A percentile compares a stretch with the other conserved stretches of the same genome.
These are phyloP conservation scores for Cantharis lateralis DNA, from an alignment of 2,888 invertebrate genomes.

Conservation along the genomic window DNA sequence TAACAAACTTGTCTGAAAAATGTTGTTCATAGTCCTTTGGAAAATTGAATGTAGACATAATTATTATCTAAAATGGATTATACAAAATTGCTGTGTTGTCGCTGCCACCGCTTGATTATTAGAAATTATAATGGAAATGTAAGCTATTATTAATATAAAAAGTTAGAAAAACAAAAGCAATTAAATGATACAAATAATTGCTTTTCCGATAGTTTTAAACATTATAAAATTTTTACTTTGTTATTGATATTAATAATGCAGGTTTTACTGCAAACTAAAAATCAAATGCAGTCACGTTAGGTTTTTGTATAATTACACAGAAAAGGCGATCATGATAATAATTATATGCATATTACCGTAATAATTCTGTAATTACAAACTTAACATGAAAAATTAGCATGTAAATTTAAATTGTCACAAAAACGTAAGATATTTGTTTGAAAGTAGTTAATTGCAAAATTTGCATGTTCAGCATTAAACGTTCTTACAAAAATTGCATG, in stretches of 20 bases:
- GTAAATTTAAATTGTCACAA: conserved; percentile 22
- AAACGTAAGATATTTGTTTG: conserved; percentile 6
- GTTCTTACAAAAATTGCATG: neutral
- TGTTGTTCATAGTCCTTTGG: too few relatives aligned
- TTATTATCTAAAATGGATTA: neutral
- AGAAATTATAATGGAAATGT: neutral
- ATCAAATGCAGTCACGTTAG: conserved; percentile 54
- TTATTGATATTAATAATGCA: neutral
- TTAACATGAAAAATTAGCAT: conserved; percentile 36
- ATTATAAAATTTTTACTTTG: neutral
- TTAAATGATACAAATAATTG: neutral
- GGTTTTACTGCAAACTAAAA: conserved; percentile 29
- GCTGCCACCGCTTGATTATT: neutral
- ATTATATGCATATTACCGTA: conserved; percentile 50
- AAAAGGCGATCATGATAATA: conserved; percentile 48
- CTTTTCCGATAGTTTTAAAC: neutral
- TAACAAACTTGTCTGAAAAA: too few relatives aligned
- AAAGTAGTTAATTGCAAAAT: neutral
- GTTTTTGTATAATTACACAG: conserved; percentile 48
- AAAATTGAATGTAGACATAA: too few relatives aligned
- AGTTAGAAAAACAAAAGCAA: neutral
- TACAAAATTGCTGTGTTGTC: neutral
- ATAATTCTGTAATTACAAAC: conserved; percentile 42
- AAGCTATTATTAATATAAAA: neutral
- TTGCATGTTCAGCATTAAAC: neutral